Percentiles rank a stretch among this genome's conserved stretches.
Evolutionary conservation across 2,888 invertebrate genomes (phyloP).

Genomic region (Eupithecia dodoneata): DNA sequence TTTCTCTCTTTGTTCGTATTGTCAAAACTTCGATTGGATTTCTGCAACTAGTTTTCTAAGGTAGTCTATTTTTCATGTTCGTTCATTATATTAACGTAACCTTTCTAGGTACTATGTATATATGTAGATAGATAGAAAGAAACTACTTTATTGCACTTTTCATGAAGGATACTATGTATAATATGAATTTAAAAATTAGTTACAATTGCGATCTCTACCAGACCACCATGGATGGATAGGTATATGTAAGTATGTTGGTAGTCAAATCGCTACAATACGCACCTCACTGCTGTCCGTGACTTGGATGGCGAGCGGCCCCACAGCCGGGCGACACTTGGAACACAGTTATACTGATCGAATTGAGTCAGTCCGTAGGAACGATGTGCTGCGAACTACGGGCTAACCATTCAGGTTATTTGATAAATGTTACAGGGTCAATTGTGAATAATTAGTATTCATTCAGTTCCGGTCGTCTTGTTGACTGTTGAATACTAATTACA

Average conservation of each 20-base stretch:
- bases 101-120: too few species aligned
- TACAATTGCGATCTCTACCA: too few species aligned
- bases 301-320: conserved; percentile 68
- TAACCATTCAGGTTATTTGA: conserved; percentile 11
- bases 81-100: neutral
- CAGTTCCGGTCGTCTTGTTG: neutral
- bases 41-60: neutral
- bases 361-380: conserved; percentile 62
- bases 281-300: conserved; percentile 65
- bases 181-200: too few species aligned
- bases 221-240: too few species aligned
- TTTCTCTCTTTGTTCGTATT: neutral
- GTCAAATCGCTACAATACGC: conserved; percentile 47
- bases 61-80: neutral
- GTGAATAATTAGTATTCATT: conserved; percentile 2
- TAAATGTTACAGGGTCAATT: conserved; percentile 9
- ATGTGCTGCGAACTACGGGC: conserved; percentile 19
- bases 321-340: conserved; percentile 68
- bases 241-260: neutral
- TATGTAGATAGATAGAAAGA: too few species aligned
- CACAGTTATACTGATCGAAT: conserved; percentile 81
- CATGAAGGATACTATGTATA: too few species aligned
- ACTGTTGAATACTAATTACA: neutral
- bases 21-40: neutral
- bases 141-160: too few species aligned